Conservation (phyloP, 2,888 invertebrate species). For the Drosophila peninsularis region DNA sequence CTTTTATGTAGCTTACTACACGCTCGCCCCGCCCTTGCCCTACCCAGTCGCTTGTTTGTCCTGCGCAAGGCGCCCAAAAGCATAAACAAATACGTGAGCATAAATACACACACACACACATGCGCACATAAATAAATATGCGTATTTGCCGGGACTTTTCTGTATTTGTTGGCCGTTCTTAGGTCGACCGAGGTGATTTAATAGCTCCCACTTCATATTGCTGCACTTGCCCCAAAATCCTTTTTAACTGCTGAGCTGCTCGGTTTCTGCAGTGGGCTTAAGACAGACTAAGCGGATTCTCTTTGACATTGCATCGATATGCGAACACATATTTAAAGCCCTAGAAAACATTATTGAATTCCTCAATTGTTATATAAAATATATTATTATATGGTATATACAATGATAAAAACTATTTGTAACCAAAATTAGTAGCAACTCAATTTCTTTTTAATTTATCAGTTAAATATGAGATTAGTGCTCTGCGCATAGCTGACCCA, state of each 20-base stretch:
- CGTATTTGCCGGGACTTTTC: slow-evolving; percentile 17
- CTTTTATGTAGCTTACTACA: slow-evolving; percentile 56
- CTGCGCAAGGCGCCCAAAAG: slow-evolving; percentile 5
- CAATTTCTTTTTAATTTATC: slow-evolving; percentile 44
- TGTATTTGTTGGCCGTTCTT: slow-evolving; percentile 30
- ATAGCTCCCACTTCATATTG: slow-evolving; percentile 48
- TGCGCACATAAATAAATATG: slow-evolving; percentile 13
- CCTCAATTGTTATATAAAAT: too few relatives aligned
- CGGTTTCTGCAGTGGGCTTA: background rate
- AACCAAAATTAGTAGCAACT: slow-evolving; percentile 10
- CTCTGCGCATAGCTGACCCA: slow-evolving; percentile 16
- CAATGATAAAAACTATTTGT: background rate
- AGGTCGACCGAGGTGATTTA: slow-evolving; percentile 54
- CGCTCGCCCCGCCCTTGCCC: slow-evolving; percentile 13
- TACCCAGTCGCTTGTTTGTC: slow-evolving; percentile 3
- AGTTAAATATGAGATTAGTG: slow-evolving; percentile 58
- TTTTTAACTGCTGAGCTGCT: slow-evolving; percentile 12
- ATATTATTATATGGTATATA: too few relatives aligned
- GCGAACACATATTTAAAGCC: too few relatives aligned
- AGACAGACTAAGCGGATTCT: background rate
- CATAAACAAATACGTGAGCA: slow-evolving; percentile 1
- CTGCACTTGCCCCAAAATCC: background rate
- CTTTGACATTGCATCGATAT: too few relatives aligned
- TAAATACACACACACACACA: background rate
- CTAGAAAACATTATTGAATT: too few relatives aligned